phyloP scores from a whole-genome alignment of 2,888 invertebrate species.

The Amphipoea lucens region DNA sequence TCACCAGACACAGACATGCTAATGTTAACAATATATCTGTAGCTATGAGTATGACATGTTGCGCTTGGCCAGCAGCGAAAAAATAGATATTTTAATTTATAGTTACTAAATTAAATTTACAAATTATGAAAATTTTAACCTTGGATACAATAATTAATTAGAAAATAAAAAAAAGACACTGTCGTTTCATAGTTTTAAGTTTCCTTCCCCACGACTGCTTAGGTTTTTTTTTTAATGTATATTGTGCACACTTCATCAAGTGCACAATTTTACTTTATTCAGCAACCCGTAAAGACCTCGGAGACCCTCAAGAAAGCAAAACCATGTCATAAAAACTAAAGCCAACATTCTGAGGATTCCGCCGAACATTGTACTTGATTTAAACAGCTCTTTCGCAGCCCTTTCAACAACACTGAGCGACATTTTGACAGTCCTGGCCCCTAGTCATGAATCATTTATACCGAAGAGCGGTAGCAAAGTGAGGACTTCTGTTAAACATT shows the following conservation, averaged over 20 bases:
- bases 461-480: constrained; percentile 69
- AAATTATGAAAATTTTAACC: not conserved
- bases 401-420: constrained; percentile 57
- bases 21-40: no score
- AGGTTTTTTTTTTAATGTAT: not conserved
- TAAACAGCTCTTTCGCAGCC: constrained; percentile 49
- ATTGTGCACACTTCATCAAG: not conserved
- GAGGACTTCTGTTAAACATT: constrained; percentile 74
- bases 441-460: constrained; percentile 79
- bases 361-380: constrained; percentile 36
- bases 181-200: not conserved
- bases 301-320: not conserved
- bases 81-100: not conserved
- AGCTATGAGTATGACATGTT: not conserved
- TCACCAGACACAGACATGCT: no score
- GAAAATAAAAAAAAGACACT: not conserved
- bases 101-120: not conserved
- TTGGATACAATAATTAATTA: not conserved
- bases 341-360: constrained; percentile 13
- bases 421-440: constrained; percentile 58
- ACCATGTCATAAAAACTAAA: constrained; percentile 6
- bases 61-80: not conserved
- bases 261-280: not conserved
- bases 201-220: no score
- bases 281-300: not conserved